These are phyloP conservation scores for Brachionus koreanus DNA, from an alignment of 1,140 invertebrate species.

Conservation along the genomic window DNA sequence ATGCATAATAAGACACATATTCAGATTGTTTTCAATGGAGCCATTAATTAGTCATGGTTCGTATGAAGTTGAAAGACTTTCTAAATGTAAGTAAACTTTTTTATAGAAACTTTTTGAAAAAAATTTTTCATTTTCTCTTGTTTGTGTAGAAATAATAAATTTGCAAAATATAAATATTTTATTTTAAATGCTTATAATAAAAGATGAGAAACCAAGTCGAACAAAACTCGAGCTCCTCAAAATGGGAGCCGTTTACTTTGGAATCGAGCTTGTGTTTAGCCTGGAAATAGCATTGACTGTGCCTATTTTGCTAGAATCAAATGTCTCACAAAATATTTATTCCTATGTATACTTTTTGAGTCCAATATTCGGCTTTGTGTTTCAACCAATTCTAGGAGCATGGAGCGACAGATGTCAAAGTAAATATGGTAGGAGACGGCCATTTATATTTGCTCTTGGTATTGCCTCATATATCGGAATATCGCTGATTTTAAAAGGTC, in stretches of 20 bases:
- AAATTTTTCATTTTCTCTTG: not conserved
- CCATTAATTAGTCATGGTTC: not conserved
- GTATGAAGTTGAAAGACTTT: not conserved
- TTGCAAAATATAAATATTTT: not conserved
- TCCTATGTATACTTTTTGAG: slow-evolving; percentile 49
- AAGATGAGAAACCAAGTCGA: slow-evolving; percentile 25
- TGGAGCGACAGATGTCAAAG: slow-evolving; percentile 57
- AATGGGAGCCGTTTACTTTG: slow-evolving; percentile 33
- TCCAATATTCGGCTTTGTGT: slow-evolving; percentile 58
- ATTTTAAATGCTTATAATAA: not conserved
- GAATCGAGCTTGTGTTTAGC: slow-evolving; percentile 28
- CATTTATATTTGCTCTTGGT: slow-evolving; percentile 57
- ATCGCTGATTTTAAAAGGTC: not conserved
- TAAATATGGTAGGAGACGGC: slow-evolving; percentile 56
- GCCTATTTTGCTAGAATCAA: slow-evolving; percentile 12
- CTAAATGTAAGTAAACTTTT: not conserved
- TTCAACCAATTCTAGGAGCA: slow-evolving; percentile 59
- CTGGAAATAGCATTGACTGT: slow-evolving; percentile 40
- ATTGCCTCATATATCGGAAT: slow-evolving; percentile 16
- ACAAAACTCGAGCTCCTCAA: not conserved
- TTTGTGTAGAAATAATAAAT: not conserved
- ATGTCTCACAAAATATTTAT: slow-evolving; percentile 30
- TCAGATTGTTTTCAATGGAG: not conserved
- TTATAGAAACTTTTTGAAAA: not conserved
- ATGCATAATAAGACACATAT: not conserved